These are phyloP conservation scores for Speoplatyrhinus poulsoni DNA, from an alignment of 2,113 vertebrate species.

Conservation along the genomic window DNA sequence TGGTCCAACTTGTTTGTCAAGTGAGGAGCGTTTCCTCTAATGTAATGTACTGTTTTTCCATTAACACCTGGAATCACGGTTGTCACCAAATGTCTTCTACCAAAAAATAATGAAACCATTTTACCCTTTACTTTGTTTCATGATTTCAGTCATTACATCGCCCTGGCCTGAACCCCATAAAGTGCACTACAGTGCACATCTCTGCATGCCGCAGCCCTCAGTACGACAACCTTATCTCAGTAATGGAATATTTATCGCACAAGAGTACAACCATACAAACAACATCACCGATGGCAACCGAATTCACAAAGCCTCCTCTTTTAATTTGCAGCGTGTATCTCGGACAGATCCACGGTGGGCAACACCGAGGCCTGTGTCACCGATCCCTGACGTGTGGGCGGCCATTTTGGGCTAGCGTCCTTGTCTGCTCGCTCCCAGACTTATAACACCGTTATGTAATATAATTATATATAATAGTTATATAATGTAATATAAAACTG, in stretches of 20 bases:
- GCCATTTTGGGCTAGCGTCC: conserved; percentile 44
- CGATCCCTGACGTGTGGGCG: conserved; percentile 4
- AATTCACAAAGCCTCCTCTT: conserved; percentile 56
- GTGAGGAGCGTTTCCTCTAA: neutral
- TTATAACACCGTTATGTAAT: too few relatives aligned
- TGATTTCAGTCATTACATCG: conserved; percentile 9
- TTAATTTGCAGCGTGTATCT: conserved; percentile 49
- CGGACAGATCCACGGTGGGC: conserved; percentile 49
- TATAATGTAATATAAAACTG: too few relatives aligned
- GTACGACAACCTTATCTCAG: conserved; percentile 55
- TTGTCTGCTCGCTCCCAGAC: neutral
- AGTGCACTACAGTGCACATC: conserved; percentile 58
- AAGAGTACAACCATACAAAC: conserved; percentile 26
- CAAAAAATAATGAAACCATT: neutral
- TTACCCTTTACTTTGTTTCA: neutral
- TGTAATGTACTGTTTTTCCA: neutral
- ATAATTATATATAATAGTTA: too few relatives aligned
- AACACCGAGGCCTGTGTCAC: conserved; percentile 26
- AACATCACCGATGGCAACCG: conserved; percentile 44
- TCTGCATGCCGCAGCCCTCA: conserved; percentile 39
- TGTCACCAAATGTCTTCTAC: too few relatives aligned
- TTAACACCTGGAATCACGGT: neutral
- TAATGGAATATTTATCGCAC: conserved; percentile 73
- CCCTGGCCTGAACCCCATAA: neutral
- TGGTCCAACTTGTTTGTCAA: conserved; percentile 14